A percentile compares a stretch with the other conserved stretches of the same genome.
Evolutionary conservation across 35 echinoderm and acorn worm species (phyloP).

Genomic region (Ophioderma brevispina): DNA sequence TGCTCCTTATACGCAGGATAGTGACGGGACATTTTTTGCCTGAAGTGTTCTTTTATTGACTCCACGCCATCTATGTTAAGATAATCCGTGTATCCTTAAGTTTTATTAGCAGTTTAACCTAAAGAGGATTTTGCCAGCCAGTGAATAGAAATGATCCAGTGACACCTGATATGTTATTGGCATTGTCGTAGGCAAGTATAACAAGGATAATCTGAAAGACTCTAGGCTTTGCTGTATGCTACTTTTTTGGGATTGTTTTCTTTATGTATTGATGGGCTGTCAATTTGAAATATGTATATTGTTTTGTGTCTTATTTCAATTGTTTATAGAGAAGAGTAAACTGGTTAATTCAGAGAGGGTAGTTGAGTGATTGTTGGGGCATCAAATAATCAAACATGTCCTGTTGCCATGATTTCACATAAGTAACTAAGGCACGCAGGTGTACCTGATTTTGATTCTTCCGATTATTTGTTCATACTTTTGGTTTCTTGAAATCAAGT

Average conservation of each 20-base stretch:
- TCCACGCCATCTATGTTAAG: not conserved
- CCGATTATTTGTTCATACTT: not conserved
- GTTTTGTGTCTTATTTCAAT: not conserved
- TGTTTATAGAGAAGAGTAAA: not conserved
- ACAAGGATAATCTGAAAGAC: not conserved
- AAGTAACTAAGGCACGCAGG: not conserved
- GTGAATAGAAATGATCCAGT: slow-evolving; percentile 11
- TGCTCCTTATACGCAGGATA: not conserved
- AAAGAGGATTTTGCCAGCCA: no score
- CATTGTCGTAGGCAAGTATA: not conserved
- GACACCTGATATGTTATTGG: no score
- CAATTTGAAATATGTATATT: not conserved
- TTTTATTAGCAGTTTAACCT: slow-evolving; percentile 9
- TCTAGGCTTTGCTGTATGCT: not conserved
- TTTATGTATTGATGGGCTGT: no score
- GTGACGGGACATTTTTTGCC: not conserved
- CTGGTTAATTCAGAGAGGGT: slow-evolving; percentile 24
- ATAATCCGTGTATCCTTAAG: not conserved
- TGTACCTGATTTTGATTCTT: not conserved
- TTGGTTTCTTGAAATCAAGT: not conserved
- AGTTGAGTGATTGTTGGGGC: slow-evolving; percentile 13
- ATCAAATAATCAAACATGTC: not conserved
- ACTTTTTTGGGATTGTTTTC: not conserved
- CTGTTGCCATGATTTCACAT: slow-evolving; percentile 8
- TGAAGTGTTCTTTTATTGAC: not conserved